A percentile compares a stretch with the other conserved stretches of the same genome.
phyloP scores from a whole-genome alignment of 2,888 invertebrate genomes.

The Anagyrus pseudococci region DNA sequence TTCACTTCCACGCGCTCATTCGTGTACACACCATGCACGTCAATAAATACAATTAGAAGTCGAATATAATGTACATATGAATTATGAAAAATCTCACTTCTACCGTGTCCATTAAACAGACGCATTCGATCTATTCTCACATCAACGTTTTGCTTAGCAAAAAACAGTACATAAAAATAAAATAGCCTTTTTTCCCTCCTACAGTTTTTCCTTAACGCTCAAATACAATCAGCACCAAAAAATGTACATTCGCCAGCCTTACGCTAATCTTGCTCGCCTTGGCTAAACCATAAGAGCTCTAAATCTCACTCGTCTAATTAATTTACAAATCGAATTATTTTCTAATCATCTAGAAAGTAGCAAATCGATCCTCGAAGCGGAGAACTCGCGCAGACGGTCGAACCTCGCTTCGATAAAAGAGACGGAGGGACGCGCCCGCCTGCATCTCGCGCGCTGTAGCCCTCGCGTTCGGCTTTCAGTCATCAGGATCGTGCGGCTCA shows the following conservation, averaged over 20 bases:
- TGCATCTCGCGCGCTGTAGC: too few relatives aligned
- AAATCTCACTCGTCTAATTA: too few relatives aligned
- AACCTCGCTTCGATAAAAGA: too few relatives aligned
- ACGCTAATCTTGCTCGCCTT: too few relatives aligned
- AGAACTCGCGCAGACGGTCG: too few relatives aligned
- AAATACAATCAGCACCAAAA: conserved; percentile 32
- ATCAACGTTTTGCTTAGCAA: conserved; percentile 18
- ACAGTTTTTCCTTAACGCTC: conserved; percentile 14
- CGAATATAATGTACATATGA: conserved; percentile 21
- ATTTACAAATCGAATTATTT: too few relatives aligned
- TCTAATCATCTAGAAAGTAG: too few relatives aligned
- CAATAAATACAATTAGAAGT: conserved; percentile 32
- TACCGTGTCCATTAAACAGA: conserved; percentile 17
- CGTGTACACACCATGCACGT: conserved; percentile 16
- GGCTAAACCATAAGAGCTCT: too few relatives aligned
- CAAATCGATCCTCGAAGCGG: too few relatives aligned
- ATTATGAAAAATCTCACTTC: conserved; percentile 8
- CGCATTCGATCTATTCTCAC: not conserved
- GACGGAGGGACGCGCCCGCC: too few relatives aligned
- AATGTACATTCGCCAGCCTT: conserved; percentile 5
- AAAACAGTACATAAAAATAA: conserved; percentile 32
- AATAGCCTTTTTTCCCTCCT: too few relatives aligned
- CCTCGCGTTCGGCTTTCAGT: conserved; percentile 51
- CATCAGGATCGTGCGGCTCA: conserved; percentile 49
- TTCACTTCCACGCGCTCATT: conserved; percentile 6